Evolutionary conservation across 2,888 invertebrate genomes (phyloP), one percentile per base, ranked within the genome.

Genomic region (Drosophila vallismaia): DNA sequence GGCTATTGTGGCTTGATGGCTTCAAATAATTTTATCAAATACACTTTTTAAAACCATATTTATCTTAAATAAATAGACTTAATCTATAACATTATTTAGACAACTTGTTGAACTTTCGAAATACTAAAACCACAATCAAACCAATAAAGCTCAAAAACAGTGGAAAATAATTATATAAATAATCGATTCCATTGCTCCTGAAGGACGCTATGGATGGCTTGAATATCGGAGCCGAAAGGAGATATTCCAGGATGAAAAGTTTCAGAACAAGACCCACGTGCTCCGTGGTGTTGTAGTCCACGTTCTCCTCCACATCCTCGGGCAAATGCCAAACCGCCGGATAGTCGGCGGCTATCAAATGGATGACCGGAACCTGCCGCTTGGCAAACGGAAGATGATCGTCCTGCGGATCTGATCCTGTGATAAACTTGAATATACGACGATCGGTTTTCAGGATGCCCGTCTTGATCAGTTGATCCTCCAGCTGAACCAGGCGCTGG

Each of bases 241-340:
- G 51, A 91, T 98, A 98, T 89, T 96, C 95, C 1, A 96, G 94
- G 24, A 97, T 94, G 92, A 99, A 99, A 29, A 96, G 93, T 49
- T 97, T 93, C 74, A 99, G 91, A 76, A 99, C 96, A 91, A 96
- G 95, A 90, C 95, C 96, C n/a, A 99, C 92, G 91, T 98, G 97
- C 86, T 97, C 95, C 14, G 97, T 96, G 0, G 97, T 96, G 46
- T 93, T 92, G 91, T 95, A 94, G 91, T 98, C 95, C 12, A 99
- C 92, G 2, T 94, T 94, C 2, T 92, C 89, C 57, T 94, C 92
- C 91, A 98, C 95, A 91, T 99, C 99, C 0, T 90, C 91, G 1
- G 93, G 90, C 6, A 94, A 95, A 92, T 99, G 99, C 99, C 99
- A 99, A 4, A 95, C 95, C 0, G 88, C 71, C 0, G 99, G 99